Evolutionary conservation across 1,140 invertebrate genomes (phyloP), one percentile per base, ranked within the genome.

Genomic region (Halesus radiatus): DNA sequence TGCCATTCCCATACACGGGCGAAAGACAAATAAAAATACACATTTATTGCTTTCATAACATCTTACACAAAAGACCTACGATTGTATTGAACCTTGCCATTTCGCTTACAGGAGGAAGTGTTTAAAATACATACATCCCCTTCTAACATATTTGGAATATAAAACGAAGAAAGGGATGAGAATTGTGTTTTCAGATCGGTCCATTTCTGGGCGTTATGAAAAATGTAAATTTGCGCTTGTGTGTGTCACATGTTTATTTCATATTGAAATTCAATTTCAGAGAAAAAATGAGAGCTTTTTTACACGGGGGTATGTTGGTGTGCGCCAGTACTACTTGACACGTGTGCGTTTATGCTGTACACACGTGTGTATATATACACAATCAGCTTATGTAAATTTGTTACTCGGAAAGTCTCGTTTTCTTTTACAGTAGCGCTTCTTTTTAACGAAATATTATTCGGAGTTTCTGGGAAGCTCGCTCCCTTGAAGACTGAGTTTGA

Each of bases 261-360:
- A 83, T 83, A 83, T 83, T 80, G 81, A 83, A 83, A 83, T 80
- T 83, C 79, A 83, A 83, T 83, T 83, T 83, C 79, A 70, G 73
- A 68, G 77, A 76, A 83, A 83, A 83, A 80, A 72, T 72, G 76
- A 60, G 70, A 74, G 70, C 70, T 74, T 78, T 70, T 82, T 79
- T 66, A 62, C 22, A 37, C 54, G 64, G 45, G 26, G 15, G 45
- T 68, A 45, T 37, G 62, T 62, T 60, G 22, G 70, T 62, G 60
- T 66, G 70, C 16, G 70, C 26, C 16, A 16, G 53, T 54, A 74
- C 52, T 54, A 74, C 52, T 26, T 32, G 68, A 50, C 68, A 72
- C 68, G 68, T 72, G 68, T 72, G 68, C 18, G 68, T 45, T 50
- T 52, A 50, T 23, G 18, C 20, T 45, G 37, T 45, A 72, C 68